Evolutionary conservation across 2,888 invertebrate species (phyloP).

Genomic region (Hedychridium roseum): DNA sequence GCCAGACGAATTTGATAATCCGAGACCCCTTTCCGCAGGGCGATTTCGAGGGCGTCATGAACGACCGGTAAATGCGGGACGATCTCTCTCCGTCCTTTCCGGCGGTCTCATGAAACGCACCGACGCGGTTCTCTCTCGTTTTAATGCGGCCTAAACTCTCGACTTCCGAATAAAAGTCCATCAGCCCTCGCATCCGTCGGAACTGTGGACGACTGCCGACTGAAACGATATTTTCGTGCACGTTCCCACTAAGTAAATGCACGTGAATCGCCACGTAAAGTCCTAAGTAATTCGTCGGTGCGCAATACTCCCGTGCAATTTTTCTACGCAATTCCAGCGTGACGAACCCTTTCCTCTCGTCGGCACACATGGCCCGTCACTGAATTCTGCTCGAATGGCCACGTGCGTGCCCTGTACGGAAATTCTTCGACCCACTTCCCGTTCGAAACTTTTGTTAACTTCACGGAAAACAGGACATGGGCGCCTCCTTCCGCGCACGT

Average conservation of each 20-base stretch:
- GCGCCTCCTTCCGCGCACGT: constrained; percentile 31
- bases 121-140: constrained; percentile 30
- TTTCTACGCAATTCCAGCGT: too few relatives aligned
- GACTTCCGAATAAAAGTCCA: constrained; percentile 53
- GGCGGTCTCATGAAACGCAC: constrained; percentile 30
- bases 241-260: neutral
- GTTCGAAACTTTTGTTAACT: constrained; percentile 19
- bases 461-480: constrained; percentile 20
- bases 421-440: neutral
- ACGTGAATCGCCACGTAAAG: neutral
- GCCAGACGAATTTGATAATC: too few relatives aligned
- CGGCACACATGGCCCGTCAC: too few relatives aligned
- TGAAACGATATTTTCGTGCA: constrained; percentile 40
- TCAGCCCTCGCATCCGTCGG: constrained; percentile 43
- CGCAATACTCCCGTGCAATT: too few relatives aligned
- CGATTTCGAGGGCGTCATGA: too few relatives aligned
- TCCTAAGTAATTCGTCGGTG: too few relatives aligned
- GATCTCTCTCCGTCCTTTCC: constrained; percentile 39
- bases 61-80: too few relatives aligned
- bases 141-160: constrained; percentile 52
- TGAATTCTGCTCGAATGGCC: too few relatives aligned
- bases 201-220: constrained; percentile 54
- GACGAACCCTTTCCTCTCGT: too few relatives aligned
- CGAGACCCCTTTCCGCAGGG: too few relatives aligned
- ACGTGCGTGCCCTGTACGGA: too few relatives aligned